A percentile compares a stretch with the other conserved stretches of the same genome.
Conservation (phyloP, 2,113 vertebrate genomes). For the Phodopus roborovskii region DNA sequence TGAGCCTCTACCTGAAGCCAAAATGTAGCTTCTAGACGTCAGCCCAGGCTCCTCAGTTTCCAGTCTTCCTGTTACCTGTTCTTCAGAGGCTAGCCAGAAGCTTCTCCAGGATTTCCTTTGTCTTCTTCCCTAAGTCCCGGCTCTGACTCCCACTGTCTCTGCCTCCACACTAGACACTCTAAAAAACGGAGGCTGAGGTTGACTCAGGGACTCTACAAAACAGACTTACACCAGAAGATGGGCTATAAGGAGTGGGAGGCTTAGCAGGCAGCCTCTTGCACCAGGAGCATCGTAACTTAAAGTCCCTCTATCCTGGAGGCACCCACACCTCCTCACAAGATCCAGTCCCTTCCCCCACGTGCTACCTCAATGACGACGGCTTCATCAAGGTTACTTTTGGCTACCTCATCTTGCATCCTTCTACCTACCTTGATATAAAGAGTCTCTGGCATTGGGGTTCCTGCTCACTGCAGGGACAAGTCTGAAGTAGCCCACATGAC, state of each 20-base stretch:
- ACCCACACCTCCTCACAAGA: not conserved
- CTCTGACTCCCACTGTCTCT: not conserved
- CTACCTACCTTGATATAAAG: not conserved
- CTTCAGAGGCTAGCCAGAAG: not conserved
- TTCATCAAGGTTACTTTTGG: not conserved
- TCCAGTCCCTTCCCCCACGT: rapidly evolving
- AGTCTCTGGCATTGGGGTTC: not conserved
- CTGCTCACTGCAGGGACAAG: not conserved
- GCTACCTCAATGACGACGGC: not conserved
- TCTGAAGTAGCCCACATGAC: not conserved
- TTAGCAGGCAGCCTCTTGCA: not conserved
- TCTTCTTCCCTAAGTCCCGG: not conserved
- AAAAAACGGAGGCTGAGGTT: not conserved
- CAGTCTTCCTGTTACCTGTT: not conserved
- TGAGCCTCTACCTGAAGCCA: no score
- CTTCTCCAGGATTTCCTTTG: not conserved
- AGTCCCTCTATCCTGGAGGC: not conserved
- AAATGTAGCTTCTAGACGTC: not conserved
- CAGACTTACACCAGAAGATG: not conserved
- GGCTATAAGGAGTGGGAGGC: not conserved
- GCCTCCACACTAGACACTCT: not conserved
- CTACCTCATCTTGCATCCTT: not conserved
- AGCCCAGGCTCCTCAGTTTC: not conserved
- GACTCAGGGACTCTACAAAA: no score
- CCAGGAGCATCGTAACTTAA: not conserved